Conservation (phyloP, 2,888 invertebrate species). For the Dicycla oo region DNA sequence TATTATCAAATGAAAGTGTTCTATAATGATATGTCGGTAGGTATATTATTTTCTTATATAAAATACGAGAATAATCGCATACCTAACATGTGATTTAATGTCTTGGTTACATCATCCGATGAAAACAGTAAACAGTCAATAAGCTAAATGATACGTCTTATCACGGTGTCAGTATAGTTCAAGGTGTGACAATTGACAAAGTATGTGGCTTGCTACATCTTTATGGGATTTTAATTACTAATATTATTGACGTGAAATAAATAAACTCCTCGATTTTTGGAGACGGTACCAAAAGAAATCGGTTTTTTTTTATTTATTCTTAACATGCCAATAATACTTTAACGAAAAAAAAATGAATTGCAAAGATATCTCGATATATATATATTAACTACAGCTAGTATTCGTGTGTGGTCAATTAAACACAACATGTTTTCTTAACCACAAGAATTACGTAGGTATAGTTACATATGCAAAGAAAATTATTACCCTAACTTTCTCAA, state of each 20-base stretch:
- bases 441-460: not conserved
- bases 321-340: not conserved
- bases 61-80: constrained; percentile 14
- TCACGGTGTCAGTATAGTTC: constrained; percentile 71
- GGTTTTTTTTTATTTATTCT: not conserved
- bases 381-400: too few species aligned
- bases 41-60: constrained; percentile 11
- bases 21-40: not conserved
- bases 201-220: not conserved
- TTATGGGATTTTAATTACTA: not conserved
- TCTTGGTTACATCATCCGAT: constrained; percentile 71
- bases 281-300: not conserved
- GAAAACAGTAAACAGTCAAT: constrained; percentile 65
- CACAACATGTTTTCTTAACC: not conserved
- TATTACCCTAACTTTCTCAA: not conserved
- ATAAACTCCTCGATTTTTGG: not conserved
- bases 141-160: constrained; percentile 60
- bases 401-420: not conserved
- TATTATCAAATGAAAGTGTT: constrained; percentile 46
- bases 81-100: constrained; percentile 39
- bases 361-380: too few species aligned
- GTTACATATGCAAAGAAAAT: not conserved
- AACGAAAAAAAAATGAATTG: not conserved
- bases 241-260: not conserved
- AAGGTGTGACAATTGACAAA: constrained; percentile 47